Evolutionary conservation across 2,797 vertebrate genomes (phyloP).

Genomic region (Pseudochirops cupreus): DNA sequence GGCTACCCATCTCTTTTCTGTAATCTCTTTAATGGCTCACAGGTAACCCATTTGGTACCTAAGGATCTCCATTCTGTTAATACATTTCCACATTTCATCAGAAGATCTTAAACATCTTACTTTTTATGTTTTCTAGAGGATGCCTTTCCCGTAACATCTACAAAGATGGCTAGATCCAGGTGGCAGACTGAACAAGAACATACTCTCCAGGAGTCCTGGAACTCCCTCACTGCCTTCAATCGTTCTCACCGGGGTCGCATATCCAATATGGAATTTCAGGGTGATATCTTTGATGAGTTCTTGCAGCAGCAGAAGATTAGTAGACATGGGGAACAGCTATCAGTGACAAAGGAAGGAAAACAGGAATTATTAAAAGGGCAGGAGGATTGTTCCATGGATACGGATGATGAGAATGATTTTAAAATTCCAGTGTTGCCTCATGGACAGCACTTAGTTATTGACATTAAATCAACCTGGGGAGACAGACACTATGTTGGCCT

Average conservation of each 20-base stretch:
- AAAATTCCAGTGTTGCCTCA: slow-evolving; percentile 94
- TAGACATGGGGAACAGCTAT: slow-evolving; percentile 62
- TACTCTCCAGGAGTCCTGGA: slow-evolving; percentile 93
- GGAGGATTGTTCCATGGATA: slow-evolving; percentile 81
- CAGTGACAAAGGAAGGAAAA: slow-evolving; percentile 59
- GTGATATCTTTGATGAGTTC: slow-evolving; percentile 96
- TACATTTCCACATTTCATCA: neutral
- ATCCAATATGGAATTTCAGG: slow-evolving; percentile 92
- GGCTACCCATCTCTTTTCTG: neutral
- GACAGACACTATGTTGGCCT: slow-evolving; percentile 98
- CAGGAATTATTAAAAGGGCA: slow-evolving; percentile 68
- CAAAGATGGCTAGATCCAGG: slow-evolving; percentile 73
- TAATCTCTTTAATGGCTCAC: neutral
- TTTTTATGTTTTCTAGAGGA: slow-evolving; percentile 85
- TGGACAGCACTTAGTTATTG: slow-evolving; percentile 91
- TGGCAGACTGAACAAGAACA: slow-evolving; percentile 90
- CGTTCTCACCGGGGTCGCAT: slow-evolving; percentile 95
- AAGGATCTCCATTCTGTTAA: neutral
- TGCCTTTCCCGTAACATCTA: slow-evolving; percentile 76
- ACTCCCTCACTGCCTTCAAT: slow-evolving; percentile 94
- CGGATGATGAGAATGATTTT: slow-evolving; percentile 87
- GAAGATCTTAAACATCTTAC: neutral
- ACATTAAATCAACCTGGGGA: slow-evolving; percentile 96
- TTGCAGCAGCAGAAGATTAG: slow-evolving; percentile 89
- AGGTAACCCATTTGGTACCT: neutral